Percentiles rank a stretch among this genome's conserved stretches.
phyloP scores from a whole-genome alignment of 2,888 invertebrate species.

The Xestoiulus laeticollis region DNA sequence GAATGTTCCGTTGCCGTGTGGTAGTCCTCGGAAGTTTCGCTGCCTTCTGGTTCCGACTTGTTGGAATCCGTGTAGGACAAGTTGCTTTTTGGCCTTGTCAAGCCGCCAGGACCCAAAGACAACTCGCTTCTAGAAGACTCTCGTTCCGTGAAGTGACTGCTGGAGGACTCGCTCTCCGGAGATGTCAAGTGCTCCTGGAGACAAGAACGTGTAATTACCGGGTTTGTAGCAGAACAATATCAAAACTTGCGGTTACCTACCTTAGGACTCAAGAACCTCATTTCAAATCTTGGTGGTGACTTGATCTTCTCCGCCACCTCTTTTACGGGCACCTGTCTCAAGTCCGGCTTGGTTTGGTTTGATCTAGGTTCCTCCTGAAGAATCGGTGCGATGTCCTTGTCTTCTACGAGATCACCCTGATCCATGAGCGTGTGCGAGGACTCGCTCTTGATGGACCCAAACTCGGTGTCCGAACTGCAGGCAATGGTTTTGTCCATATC shows the following conservation, averaged over 20 bases:
- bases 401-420: constrained; percentile 30
- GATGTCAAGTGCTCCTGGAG: constrained; percentile 57
- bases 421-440: constrained; percentile 54
- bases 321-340: not conserved
- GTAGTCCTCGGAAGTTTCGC: constrained; percentile 88
- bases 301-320: not conserved
- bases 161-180: constrained; percentile 60
- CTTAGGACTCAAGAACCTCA: constrained; percentile 49
- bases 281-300: not conserved
- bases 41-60: constrained; percentile 62
- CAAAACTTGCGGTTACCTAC: not conserved
- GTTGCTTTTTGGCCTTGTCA: constrained; percentile 53
- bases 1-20: constrained; percentile 80
- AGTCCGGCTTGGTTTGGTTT: not conserved
- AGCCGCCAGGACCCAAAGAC: constrained; percentile 30
- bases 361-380: not conserved
- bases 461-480: constrained; percentile 56
- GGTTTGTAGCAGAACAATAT: no score
- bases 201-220: no score
- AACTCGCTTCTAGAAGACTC: constrained; percentile 56
- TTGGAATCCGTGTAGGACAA: constrained; percentile 78
- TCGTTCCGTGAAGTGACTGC: constrained; percentile 59
- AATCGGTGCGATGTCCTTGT: not conserved
- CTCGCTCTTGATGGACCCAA: constrained; percentile 55
- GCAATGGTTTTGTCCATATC: constrained; percentile 53